Percentiles rank a stretch among this genome's conserved stretches.
These are phyloP conservation scores for Pandemis heparana DNA, from an alignment of 2,888 invertebrate genomes.

Conservation along the genomic window DNA sequence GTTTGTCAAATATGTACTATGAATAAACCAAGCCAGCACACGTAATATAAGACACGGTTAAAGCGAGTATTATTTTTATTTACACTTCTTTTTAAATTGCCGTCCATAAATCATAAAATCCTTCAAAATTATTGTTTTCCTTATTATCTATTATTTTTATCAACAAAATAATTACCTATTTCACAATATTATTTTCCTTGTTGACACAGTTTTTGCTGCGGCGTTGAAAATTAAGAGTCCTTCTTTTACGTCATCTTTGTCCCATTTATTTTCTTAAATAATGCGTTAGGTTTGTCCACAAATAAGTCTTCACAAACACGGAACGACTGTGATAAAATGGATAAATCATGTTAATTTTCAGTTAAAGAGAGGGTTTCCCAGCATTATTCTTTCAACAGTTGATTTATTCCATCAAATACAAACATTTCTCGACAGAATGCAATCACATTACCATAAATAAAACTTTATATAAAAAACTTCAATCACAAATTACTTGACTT, in stretches of 20 bases:
- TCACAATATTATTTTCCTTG: neutral
- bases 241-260: neutral
- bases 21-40: no score
- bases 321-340: neutral
- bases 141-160: no score
- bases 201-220: neutral
- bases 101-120: no score
- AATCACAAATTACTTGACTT: conserved; percentile 12
- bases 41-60: no score
- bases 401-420: neutral
- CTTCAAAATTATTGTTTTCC: no score
- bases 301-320: neutral
- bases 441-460: conserved; percentile 18
- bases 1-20: no score
- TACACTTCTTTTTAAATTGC: no score
- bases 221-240: neutral
- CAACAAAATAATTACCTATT: neutral
- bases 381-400: neutral
- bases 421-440: neutral
- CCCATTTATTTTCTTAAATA: neutral
- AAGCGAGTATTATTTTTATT: no score
- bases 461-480: conserved; percentile 11
- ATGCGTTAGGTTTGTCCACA: neutral
- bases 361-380: neutral
- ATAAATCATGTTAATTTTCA: neutral